These are phyloP conservation scores for Heloderma charlesbogerti DNA, from an alignment of 2,113 vertebrate genomes.

Conservation along the genomic window DNA sequence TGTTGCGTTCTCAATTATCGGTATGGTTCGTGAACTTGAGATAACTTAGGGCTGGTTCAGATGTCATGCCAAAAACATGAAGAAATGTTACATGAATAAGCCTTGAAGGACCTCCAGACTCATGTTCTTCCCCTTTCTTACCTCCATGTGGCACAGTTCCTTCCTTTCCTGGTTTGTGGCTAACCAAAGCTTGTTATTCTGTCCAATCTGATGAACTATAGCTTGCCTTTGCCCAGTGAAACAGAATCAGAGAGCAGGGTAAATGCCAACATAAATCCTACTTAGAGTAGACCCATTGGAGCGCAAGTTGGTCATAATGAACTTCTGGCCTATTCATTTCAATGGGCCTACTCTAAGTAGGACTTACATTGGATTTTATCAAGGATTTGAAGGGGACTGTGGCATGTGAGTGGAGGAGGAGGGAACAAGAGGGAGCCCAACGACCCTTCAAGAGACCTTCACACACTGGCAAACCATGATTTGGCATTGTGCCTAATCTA, in stretches of 20 bases:
- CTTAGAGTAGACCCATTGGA: too few relatives aligned
- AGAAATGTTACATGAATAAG: not conserved
- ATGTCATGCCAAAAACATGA: not conserved
- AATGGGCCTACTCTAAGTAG: too few relatives aligned
- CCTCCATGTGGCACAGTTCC: not conserved
- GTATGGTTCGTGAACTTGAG: not conserved
- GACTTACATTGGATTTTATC: too few relatives aligned
- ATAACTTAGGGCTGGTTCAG: not conserved
- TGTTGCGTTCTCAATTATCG: not conserved
- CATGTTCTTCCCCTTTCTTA: not conserved
- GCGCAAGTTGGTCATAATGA: too few relatives aligned
- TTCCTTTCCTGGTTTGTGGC: not conserved
- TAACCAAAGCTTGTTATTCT: too few relatives aligned
- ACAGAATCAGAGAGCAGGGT: not conserved
- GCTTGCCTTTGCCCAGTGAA: not conserved
- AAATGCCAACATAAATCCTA: not conserved
- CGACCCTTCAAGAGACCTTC: not conserved
- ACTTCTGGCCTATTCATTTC: too few relatives aligned
- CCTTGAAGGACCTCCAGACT: not conserved
- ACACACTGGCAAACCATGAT: too few relatives aligned
- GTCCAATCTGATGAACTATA: not conserved
- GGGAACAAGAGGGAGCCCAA: not conserved
- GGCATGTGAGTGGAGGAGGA: not conserved
- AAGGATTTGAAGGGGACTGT: not conserved
- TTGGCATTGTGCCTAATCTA: not conserved